Evolutionary conservation across 2,113 vertebrate species (phyloP).

Genomic region (Xiphias gladius): DNA sequence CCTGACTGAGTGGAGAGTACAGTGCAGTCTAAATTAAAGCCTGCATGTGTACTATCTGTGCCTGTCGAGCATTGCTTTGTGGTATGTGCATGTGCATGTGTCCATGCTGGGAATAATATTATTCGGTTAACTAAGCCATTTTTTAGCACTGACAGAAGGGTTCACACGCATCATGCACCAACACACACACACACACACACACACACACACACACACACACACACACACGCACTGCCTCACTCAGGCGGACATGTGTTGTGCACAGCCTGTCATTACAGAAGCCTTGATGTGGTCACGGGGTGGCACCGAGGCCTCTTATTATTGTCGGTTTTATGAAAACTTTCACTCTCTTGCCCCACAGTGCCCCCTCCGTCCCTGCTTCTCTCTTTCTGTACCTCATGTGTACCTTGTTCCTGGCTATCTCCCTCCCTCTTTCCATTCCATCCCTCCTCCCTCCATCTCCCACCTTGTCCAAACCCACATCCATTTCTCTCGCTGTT

Average conservation of each 20-base stretch:
- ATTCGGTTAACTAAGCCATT: conserved; percentile 61
- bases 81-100: conserved; percentile 44
- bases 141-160: conserved; percentile 65
- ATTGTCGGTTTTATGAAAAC: conserved; percentile 82
- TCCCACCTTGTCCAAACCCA: conserved; percentile 65
- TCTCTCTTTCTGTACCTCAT: not conserved
- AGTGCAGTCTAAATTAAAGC: conserved; percentile 31
- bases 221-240: conserved; percentile 44
- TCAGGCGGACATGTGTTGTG: conserved; percentile 67
- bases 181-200: conserved; percentile 40
- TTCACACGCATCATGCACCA: conserved; percentile 32
- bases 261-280: conserved; percentile 81
- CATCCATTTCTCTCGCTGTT: conserved; percentile 71
- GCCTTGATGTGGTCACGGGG: conserved; percentile 85
- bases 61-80: conserved; percentile 42
- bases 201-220: conserved; percentile 39
- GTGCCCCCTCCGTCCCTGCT: conserved; percentile 18
- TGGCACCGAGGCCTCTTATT: conserved; percentile 81
- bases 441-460: conserved; percentile 18
- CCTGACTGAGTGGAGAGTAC: not conserved
- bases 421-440: not conserved
- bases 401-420: not conserved
- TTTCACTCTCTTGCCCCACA: conserved; percentile 73
- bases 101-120: conserved; percentile 55
- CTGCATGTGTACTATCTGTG: not conserved